Conservation (phyloP, 2,113 vertebrate genomes). For the Xenopus borealis region DNA sequence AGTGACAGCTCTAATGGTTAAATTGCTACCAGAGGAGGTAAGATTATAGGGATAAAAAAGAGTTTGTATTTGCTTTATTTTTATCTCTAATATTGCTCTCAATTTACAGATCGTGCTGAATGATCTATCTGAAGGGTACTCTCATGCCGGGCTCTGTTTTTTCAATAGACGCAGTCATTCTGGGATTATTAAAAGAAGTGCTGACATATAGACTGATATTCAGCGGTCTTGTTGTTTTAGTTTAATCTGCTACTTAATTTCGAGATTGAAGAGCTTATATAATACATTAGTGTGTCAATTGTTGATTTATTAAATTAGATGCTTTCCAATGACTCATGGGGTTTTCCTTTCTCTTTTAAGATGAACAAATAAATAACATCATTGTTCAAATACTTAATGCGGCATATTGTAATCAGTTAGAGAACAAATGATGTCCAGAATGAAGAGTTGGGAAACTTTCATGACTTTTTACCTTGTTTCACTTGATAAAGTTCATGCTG, state of each 20-base stretch:
- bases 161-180: constrained; percentile 45
- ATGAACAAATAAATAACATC: background rate
- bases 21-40: constrained; percentile 62
- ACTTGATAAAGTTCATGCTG: too few relatives aligned
- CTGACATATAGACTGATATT: constrained; percentile 44
- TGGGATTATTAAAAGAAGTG: constrained; percentile 46
- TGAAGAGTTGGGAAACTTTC: too few relatives aligned
- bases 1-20: constrained; percentile 68
- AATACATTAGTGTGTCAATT: constrained; percentile 14
- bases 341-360: background rate
- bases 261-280: constrained; percentile 30
- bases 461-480: too few relatives aligned
- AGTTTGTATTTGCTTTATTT: constrained; percentile 36
- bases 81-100: constrained; percentile 31
- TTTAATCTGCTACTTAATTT: constrained; percentile 35
- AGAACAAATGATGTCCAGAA: too few relatives aligned
- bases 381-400: background rate
- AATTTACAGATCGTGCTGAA: constrained; percentile 26
- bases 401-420: background rate
- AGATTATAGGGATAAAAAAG: constrained; percentile 54
- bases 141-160: constrained; percentile 32
- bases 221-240: constrained; percentile 40
- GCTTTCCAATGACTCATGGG: constrained; percentile 1
- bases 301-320: constrained; percentile 16
- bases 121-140: constrained; percentile 46